Evolutionary conservation across 2,888 invertebrate genomes (phyloP).

Genomic region (Cantharis nigra): DNA sequence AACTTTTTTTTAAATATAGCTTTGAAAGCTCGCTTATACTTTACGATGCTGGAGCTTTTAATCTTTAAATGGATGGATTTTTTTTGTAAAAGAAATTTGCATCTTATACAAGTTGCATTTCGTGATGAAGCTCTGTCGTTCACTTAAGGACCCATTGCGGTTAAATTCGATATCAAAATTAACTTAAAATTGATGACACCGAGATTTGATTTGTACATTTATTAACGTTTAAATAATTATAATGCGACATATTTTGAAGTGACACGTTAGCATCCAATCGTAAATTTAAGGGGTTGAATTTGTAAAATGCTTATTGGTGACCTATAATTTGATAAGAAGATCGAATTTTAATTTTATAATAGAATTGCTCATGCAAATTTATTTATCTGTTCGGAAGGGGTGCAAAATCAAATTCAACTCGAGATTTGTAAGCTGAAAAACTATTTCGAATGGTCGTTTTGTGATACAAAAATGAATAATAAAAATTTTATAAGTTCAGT

Average conservation of each 20-base stretch:
- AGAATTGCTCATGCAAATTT: slow-evolving; percentile 10
- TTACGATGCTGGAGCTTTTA: neutral
- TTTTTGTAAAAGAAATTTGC: neutral
- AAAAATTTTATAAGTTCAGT: neutral
- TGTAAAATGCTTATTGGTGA: slow-evolving; percentile 46
- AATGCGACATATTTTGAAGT: slow-evolving; percentile 12
- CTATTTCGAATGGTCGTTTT: neutral
- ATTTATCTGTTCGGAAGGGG: slow-evolving; percentile 6
- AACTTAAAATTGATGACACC: neutral
- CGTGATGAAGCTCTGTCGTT: neutral
- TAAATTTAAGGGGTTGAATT: slow-evolving; percentile 24
- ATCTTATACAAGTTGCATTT: neutral
- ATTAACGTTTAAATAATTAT: slow-evolving; percentile 35
- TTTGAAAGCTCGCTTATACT: neutral
- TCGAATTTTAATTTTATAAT: slow-evolving; percentile 41
- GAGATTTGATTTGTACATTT: neutral
- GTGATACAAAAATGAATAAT: neutral
- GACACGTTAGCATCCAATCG: slow-evolving; percentile 27
- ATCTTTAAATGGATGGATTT: neutral
- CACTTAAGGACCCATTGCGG: neutral
- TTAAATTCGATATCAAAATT: neutral
- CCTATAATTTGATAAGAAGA: slow-evolving; percentile 48
- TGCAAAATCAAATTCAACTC: slow-evolving; percentile 18
- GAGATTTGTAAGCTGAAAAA: neutral
- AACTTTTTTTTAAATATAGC: slow-evolving; percentile 3